Conservation (phyloP, 2,888 invertebrate species). For the Macrophya annulata region DNA sequence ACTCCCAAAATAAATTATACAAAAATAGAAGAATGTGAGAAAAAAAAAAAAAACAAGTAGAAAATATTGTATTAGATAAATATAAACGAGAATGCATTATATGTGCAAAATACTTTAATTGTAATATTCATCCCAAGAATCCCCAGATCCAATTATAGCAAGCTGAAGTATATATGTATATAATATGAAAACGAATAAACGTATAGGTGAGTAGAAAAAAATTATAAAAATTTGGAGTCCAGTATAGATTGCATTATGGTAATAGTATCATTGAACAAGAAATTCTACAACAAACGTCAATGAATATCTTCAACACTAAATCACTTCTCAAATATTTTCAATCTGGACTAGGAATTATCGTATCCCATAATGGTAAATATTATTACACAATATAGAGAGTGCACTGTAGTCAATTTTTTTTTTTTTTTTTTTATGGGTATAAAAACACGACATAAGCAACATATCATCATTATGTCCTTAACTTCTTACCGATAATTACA, state of each 20-base stretch:
- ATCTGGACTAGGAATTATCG: constrained; percentile 51
- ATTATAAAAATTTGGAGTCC: background rate
- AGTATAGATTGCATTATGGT: background rate
- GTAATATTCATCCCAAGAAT: constrained; percentile 15
- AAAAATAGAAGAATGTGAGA: background rate
- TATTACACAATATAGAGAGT: constrained; percentile 59
- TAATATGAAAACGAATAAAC: constrained; percentile 1
- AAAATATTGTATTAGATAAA: constrained; percentile 16
- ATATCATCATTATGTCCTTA: constrained; percentile 65
- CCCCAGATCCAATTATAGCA: constrained; percentile 20
- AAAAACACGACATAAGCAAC: constrained; percentile 70
- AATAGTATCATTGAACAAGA: background rate
- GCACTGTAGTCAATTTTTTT: constrained; percentile 60
- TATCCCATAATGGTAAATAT: constrained; percentile 49
- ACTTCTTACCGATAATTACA: constrained; percentile 69
- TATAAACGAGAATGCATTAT: background rate
- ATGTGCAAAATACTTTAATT: background rate
- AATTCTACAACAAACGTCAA: constrained; percentile 26
- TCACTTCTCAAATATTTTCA: background rate
- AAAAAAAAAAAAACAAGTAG: background rate
- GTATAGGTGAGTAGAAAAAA: background rate
- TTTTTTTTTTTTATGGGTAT: constrained; percentile 39
- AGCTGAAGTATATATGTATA: background rate
- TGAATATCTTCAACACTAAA: background rate
- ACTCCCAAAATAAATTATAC: background rate